Base-by-base conservation (phyloP, 2,797 vertebrate genomes). In the Melanogrammus aeglefinus region DNA sequence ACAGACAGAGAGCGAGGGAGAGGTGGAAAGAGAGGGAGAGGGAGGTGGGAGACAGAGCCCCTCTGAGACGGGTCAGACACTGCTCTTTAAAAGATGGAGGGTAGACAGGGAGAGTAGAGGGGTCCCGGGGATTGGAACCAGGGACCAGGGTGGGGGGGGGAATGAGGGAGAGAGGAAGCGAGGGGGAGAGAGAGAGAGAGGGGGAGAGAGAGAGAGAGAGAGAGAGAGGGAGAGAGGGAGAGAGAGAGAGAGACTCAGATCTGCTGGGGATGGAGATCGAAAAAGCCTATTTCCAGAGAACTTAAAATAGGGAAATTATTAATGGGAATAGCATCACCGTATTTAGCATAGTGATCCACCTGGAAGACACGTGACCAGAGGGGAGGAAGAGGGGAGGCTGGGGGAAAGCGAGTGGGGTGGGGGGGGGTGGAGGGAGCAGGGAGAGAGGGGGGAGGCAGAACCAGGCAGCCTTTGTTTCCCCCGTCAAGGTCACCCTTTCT, bases 401-500 rank as follows among this genome's bases (percentile, higher is more conserved):
- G 39, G 12, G 12, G 12, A 41, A 70, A 12, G 36, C 29, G 35
- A 29, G 31, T 12, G 63, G 63, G 33, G 44, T 29, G 24, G 76
- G 27, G 41, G 14, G 21, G 35, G 82, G 70, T 3, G 69, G 21
- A n/a, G 36, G 21, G 35, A 73, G 75, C 36, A 24, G 51, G 71
- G 36, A 14, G 21, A 39, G 24, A 29, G 27, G 74, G 41, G 74
- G 75, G 66, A 75, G 21, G 35, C 18, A 77, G 18, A 1, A 12
- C 72, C 27, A 4, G 33, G 29, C 12, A 70, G 86, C 82, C 86
- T 87, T 83, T 88, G 83, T 90, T 85, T 87, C 84, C 79, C 78
- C 78, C 78, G 27, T 86, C 91, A 93, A 93, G 92, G 92, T 93
- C 91, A 90, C 77, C 79, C 78, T 80, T 92, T 91, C 87, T 93